Evolutionary conservation across 2,888 invertebrate species (phyloP), one percentile per base, ranked within the genome.

Genomic region (Slavum lentiscoides): DNA sequence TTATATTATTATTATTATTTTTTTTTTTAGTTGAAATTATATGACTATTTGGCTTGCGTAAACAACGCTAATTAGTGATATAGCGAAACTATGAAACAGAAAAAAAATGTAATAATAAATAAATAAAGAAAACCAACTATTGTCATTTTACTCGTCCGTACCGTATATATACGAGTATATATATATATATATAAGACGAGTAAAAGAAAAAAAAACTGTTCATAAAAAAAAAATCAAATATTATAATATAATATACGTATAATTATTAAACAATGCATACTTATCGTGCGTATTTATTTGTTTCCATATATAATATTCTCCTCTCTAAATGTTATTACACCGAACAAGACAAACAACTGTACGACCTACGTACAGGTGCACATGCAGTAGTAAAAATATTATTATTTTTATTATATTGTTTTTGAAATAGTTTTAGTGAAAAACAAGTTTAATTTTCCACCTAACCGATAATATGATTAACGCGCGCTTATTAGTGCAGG

Each of bases 51-150:
- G 21, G 53, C 53, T 58, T 39, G 15, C 11, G 11, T 62, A 43
- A 49, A 69, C 53, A 55, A 19, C 37, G 37, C 69, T 62, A 7
- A 69, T 70, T 53, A 70, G 69, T 37, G 13, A 61, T 74, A 66
- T 74, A 39, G 17, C 53, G 37, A 66, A 76, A 61, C 67, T 59
- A 61, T n/a, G 43, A 43, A 76, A 67, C 68, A 67, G 11, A 13
- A 13, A 49, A 13, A 49, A 7, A 43, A 43, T 2, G 4, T 30
- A 30, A 30, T 30, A 30, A 30, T 43, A 43, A 7, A 5, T 43
- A 43, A 9, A 66, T 21, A 49, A 62, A 76, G 75, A 68, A 76
- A 76, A 76, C 59, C 21, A n/a, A 76, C 76, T 68, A 76, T 68
- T 75, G 66, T 75, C 68, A 68, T 61, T 68, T 68, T 8, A 30